A percentile compares a stretch with the other conserved stretches of the same genome.
These are phyloP conservation scores for Scaptodrosophila lebanonensis DNA, from an alignment of 1,140 invertebrate species.

Conservation along the genomic window DNA sequence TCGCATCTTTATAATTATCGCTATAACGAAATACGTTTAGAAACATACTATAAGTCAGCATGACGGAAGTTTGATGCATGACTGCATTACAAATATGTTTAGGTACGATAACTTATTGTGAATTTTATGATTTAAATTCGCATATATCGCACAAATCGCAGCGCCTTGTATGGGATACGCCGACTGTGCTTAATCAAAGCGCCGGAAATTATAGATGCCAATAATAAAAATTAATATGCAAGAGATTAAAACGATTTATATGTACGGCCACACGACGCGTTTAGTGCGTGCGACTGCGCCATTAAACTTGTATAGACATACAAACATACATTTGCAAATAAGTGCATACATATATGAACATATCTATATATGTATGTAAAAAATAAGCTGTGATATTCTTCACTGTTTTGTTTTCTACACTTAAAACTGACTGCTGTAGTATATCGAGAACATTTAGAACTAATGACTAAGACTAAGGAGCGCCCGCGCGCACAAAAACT, in stretches of 20 bases:
- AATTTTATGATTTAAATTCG: no score
- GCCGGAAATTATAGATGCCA: conserved; percentile 71
- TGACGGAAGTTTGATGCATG: no score
- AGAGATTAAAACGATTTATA: conserved; percentile 67
- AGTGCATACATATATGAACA: neutral
- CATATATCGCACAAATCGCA: conserved; percentile 21
- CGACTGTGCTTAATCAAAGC: conserved; percentile 36
- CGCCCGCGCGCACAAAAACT: conserved; percentile 38
- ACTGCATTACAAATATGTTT: no score
- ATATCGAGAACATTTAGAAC: conserved; percentile 46
- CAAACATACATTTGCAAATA: conserved; percentile 8
- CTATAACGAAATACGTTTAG: no score
- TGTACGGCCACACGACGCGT: conserved; percentile 47
- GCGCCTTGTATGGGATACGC: conserved; percentile 21
- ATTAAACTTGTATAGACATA: conserved; percentile 44
- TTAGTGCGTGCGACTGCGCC: conserved; percentile 57
- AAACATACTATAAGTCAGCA: no score
- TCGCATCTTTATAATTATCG: no score
- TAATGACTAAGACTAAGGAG: conserved; percentile 74
- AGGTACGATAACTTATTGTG: no score
- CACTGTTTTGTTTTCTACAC: conserved; percentile 1
- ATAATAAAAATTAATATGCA: conserved; percentile 72
- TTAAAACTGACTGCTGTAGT: conserved; percentile 34
- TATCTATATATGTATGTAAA: conserved; percentile 24
- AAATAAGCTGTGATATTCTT: neutral